Conservation (phyloP, 1,140 invertebrate species). For the Lepeophtheirus salmonis region DNA sequence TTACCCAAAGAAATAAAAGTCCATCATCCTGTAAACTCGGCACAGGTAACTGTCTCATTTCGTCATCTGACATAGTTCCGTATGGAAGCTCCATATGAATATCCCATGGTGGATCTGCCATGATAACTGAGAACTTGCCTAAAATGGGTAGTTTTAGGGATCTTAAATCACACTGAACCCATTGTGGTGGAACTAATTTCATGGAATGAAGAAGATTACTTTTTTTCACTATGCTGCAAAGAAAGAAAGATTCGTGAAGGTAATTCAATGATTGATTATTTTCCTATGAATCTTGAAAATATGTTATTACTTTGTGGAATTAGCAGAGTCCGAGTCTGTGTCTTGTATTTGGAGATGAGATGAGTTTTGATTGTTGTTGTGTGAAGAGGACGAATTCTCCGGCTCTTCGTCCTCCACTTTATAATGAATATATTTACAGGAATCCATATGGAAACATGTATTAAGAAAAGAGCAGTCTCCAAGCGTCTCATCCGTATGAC, state of each 20-base stretch:
- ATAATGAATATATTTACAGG: conserved; percentile 91
- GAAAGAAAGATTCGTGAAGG: too few species aligned
- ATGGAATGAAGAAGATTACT: conserved; percentile 33
- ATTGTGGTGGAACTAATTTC: conserved; percentile 65
- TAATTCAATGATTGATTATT: too few species aligned
- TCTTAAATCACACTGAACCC: conserved; percentile 89
- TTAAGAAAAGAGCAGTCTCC: conserved; percentile 95
- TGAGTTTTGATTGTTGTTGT: too few species aligned
- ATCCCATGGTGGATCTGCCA: conserved; percentile 40
- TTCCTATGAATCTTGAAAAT: too few species aligned
- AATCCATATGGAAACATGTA: conserved; percentile 97
- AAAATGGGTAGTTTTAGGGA: conserved; percentile 88
- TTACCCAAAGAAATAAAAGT: conserved; percentile 92
- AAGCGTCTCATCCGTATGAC: conserved; percentile 82
- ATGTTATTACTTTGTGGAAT: too few species aligned
- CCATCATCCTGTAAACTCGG: conserved; percentile 82
- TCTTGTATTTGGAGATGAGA: too few species aligned
- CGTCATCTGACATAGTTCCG: conserved; percentile 96
- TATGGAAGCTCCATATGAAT: conserved; percentile 97
- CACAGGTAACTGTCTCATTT: conserved; percentile 85
- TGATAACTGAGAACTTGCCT: conserved; percentile 30
- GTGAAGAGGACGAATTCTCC: too few species aligned
- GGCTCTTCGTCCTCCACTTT: conserved; percentile 56
- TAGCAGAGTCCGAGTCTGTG: too few species aligned
- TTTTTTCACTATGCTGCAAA: not conserved